A percentile compares a stretch with the other conserved stretches of the same genome.
Evolutionary conservation across 2,888 invertebrate species (phyloP).

Genomic region (Oscheius sp.): DNA sequence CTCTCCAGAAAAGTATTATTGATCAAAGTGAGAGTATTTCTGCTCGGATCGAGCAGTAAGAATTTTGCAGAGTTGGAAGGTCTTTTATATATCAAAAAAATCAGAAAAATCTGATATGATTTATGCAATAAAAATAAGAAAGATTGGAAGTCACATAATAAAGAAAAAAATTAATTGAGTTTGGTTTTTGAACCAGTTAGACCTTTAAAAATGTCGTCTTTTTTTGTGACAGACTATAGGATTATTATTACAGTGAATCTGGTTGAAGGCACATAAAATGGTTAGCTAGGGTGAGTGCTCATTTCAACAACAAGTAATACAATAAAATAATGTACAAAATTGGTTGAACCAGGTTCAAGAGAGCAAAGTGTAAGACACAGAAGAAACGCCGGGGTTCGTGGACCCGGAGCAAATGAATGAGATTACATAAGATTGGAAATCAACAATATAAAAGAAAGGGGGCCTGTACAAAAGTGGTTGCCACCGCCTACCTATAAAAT

Average conservation of each 20-base stretch:
- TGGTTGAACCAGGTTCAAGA: conserved; percentile 2
- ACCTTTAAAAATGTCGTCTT: too few species aligned
- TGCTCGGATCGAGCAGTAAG: too few species aligned
- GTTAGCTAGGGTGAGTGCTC: not conserved
- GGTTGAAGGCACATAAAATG: conserved; percentile 6
- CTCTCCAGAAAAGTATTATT: too few species aligned
- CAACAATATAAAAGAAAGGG: conserved; percentile 7
- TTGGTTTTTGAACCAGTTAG: too few species aligned
- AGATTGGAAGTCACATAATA: too few species aligned
- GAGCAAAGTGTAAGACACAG: conserved; percentile 19
- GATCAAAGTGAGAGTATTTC: too few species aligned
- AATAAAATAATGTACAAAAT: conserved; percentile 22
- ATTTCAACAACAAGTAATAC: conserved; percentile 11
- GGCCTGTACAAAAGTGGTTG: conserved; percentile 18
- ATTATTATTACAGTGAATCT: conserved; percentile 13
- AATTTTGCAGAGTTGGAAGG: too few species aligned
- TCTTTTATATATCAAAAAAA: too few species aligned
- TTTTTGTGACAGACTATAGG: too few species aligned
- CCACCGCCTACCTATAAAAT: conserved; percentile 17
- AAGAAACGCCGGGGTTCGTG: conserved; percentile 13
- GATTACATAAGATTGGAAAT: conserved; percentile 6
- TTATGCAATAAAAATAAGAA: too few species aligned
- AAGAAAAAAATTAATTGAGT: too few species aligned
- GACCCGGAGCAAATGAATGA: conserved; percentile 22
- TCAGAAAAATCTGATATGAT: too few species aligned